These are phyloP conservation scores for Drosophila lowei DNA, from an alignment of 1,140 invertebrate genomes.

Conservation along the genomic window DNA sequence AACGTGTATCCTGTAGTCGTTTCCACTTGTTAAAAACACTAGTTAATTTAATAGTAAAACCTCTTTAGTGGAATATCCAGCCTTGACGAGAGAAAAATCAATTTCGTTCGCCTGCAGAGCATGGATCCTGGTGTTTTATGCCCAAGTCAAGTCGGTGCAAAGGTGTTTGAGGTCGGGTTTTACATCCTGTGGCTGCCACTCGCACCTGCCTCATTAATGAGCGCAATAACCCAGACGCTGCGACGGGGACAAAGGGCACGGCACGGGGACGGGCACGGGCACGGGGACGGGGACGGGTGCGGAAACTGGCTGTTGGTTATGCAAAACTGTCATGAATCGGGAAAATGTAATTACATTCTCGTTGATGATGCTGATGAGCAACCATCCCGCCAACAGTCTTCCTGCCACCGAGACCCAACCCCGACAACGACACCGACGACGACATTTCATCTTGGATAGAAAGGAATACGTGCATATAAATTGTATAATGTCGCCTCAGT, in stretches of 20 bases:
- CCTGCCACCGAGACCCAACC: slow-evolving; percentile 10
- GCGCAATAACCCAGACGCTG: slow-evolving; percentile 53
- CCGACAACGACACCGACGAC: background rate
- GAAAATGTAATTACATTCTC: slow-evolving; percentile 80
- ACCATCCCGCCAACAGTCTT: slow-evolving; percentile 12
- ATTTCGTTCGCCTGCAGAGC: too few relatives aligned
- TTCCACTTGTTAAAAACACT: too few relatives aligned
- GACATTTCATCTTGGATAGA: slow-evolving; percentile 69
- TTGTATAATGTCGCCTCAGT: slow-evolving; percentile 67
- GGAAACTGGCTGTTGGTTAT: slow-evolving; percentile 53
- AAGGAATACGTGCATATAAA: slow-evolving; percentile 74
- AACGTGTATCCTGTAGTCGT: too few relatives aligned
- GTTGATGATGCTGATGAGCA: slow-evolving; percentile 65
- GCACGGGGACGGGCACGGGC: slow-evolving; percentile 19
- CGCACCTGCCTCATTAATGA: slow-evolving; percentile 67
- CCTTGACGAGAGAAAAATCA: too few relatives aligned
- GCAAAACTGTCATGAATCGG: slow-evolving; percentile 76
- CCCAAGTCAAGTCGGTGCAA: slow-evolving; percentile 9
- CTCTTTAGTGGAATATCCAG: too few relatives aligned
- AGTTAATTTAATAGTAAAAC: too few relatives aligned
- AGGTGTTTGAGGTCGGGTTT: slow-evolving; percentile 34
- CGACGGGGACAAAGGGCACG: slow-evolving; percentile 9
- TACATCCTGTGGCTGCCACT: slow-evolving; percentile 50
- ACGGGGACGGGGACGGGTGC: slow-evolving; percentile 8
- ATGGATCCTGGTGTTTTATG: slow-evolving; percentile 1